Evolutionary conservation across 1,140 invertebrate genomes (phyloP), one percentile per base, ranked within the genome.

Genomic region (Drosophila subpulchrella): DNA sequence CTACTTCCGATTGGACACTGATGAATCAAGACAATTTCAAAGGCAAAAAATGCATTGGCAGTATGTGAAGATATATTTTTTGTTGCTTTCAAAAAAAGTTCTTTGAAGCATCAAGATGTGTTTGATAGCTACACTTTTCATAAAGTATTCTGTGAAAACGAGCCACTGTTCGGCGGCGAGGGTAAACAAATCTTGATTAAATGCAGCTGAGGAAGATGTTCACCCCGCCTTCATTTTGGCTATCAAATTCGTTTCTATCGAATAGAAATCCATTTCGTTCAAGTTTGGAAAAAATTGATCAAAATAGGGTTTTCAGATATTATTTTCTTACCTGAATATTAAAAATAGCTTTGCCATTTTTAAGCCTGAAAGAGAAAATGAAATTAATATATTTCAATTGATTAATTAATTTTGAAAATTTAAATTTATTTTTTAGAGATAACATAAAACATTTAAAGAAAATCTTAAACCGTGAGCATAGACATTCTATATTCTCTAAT

Each of bases 141-240:
- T 34, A 67, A 24, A 34, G n/a, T 41, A 10, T 39, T 68, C 34
- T 36, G 38, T 68, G 61, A 68, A 67, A 68, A 44, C 65, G 65
- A 66, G 65, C 34, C 65, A 67, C 46, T 66, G 61, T 62, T 65
- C 20, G 61, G 60, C 62, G 36, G 63, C 42, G 46, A 24, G 65
- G 32, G 44, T 48, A 44, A 48, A 67, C 24, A 66, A 48, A 66
- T 68, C 65, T 68, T 68, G 65, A 68, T 68, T 65, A 68, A 65
- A 65, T 66, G 60, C 65, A 68, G 65, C 60, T 68, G 65, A 68
- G 32, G 15, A 32, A 51, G 46, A 51, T 51, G 27, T 34, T 17
- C 11, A 38, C 24, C 30, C 46, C 60, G 50, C 38, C 60, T 47
- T 38, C 46, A 65, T 68, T 67, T 53, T n/a, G 36, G 20, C 46